phyloP scores from a whole-genome alignment of 2,888 invertebrate genomes.

The Deladenus siricidicola region DNA sequence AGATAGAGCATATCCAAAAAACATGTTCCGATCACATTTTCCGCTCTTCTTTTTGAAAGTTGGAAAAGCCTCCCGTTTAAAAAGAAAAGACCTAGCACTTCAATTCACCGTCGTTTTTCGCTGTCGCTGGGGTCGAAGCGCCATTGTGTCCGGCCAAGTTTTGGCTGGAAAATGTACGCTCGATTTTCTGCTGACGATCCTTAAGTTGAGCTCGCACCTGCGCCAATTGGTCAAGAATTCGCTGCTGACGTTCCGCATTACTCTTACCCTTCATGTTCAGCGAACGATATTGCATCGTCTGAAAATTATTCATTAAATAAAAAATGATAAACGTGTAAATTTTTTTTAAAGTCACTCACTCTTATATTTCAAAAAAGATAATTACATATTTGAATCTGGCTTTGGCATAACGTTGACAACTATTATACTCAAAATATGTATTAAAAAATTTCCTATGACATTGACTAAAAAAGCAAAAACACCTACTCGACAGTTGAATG shows the following conservation, averaged over 20 bases:
- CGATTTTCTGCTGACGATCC: constrained; percentile 22
- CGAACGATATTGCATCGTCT: constrained; percentile 26
- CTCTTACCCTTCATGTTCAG: constrained; percentile 17
- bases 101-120: too few relatives aligned
- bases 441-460: too few relatives aligned
- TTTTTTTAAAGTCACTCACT: background rate
- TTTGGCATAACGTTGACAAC: background rate
- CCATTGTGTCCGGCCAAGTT: constrained; percentile 13
- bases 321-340: background rate
- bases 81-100: too few relatives aligned
- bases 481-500: constrained; percentile 16
- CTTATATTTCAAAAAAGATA: background rate
- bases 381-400: background rate
- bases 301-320: background rate
- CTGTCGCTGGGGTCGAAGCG: too few relatives aligned
- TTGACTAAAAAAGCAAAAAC: too few relatives aligned
- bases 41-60: too few relatives aligned
- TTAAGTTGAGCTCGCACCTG: constrained; percentile 23
- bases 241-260: constrained; percentile 21
- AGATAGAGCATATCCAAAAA: too few relatives aligned
- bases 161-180: constrained; percentile 19
- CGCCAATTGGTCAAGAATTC: constrained; percentile 24
- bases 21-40: too few relatives aligned
- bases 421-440: too few relatives aligned
- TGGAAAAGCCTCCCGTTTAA: too few relatives aligned